Percentiles rank a stretch among this genome's conserved stretches.
Evolutionary conservation across 2,888 invertebrate species (phyloP).

Genomic region (Laothoe populi): DNA sequence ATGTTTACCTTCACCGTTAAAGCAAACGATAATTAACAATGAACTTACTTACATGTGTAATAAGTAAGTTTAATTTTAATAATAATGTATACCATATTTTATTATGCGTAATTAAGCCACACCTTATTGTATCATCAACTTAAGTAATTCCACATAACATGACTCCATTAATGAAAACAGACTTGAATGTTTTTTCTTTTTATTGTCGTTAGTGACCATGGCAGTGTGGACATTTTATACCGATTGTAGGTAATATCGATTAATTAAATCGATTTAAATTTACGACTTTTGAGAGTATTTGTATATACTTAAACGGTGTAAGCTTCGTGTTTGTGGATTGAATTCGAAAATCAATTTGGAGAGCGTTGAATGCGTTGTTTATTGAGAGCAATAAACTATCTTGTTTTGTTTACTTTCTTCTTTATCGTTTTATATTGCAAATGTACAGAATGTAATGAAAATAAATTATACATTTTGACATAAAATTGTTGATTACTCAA

Average conservation of each 20-base stretch:
- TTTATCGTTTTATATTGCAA: too few relatives aligned
- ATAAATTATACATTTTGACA: too few relatives aligned
- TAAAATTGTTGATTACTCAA: too few relatives aligned
- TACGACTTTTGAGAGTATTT: constrained; percentile 1
- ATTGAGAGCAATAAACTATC: not conserved
- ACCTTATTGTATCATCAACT: constrained; percentile 37
- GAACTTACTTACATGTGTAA: too few relatives aligned
- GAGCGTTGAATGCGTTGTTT: not conserved
- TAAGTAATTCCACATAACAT: constrained; percentile 51
- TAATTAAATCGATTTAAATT: constrained; percentile 20
- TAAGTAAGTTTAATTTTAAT: too few relatives aligned
- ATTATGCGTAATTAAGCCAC: not conserved
- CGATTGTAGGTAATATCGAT: constrained; percentile 20
- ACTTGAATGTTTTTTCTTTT: constrained; percentile 46
- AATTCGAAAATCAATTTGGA: constrained; percentile 10
- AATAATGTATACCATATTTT: too few relatives aligned
- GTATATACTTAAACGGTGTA: constrained; percentile 3
- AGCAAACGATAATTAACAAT: too few relatives aligned
- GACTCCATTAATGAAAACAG: constrained; percentile 59
- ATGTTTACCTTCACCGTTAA: too few relatives aligned
- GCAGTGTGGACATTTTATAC: constrained; percentile 42
- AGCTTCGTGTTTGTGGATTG: not conserved
- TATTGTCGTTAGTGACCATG: constrained; percentile 29
- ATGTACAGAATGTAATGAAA: too few relatives aligned
- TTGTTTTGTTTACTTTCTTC: too few relatives aligned